Evolutionary conservation across 1,140 invertebrate species (phyloP), one percentile per base, ranked within the genome.

Genomic region (Sitophilus oryzae): DNA sequence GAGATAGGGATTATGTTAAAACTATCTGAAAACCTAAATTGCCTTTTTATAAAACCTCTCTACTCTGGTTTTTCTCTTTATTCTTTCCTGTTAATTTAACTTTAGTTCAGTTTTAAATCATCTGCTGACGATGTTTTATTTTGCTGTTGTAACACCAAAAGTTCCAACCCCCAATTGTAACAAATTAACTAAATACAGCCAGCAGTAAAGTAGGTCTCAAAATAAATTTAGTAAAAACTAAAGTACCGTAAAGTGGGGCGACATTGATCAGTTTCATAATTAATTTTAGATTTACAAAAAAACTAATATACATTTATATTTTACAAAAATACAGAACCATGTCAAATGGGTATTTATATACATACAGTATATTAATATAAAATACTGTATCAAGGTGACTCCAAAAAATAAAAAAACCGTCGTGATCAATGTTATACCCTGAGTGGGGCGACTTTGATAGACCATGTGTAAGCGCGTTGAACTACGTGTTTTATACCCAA

Each of bases 371-470:
- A 40, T 40, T 15, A n/a, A 16, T 40, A 6, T 40, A 11, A 40
- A n/a, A n/a, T n/a, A n/a, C n/a, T n/a, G n/a, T n/a, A n/a, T n/a
- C n/a, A n/a, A n/a, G n/a, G n/a, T n/a, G n/a, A n/a, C n/a, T n/a
- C n/a, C n/a, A n/a, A n/a, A 40, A 40, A 40, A 5, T 11, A 6
- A 16, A 40, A 10, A 40, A n/a, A 40, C 9, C 37, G 16, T 40
- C 5, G 9, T 40, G 37, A 40, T 40, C 37, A 40, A 40, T 11
- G 37, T 40, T 15, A 40, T 40, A 40, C 37, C 37, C 37, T 14
- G 37, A 40, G 37, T 40, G 37, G 37, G 15, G n/a, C 37, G 37
- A 40, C 37, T 40, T 40, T 40, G 37, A 40, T 40, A 40, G 37
- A 15, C 15, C 37, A 40, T 16, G 37, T 16, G 37, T 40, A 40